These are phyloP conservation scores for Pristionchus fissidentatus DNA, from an alignment of 2,888 invertebrate species.

Conservation along the genomic window DNA sequence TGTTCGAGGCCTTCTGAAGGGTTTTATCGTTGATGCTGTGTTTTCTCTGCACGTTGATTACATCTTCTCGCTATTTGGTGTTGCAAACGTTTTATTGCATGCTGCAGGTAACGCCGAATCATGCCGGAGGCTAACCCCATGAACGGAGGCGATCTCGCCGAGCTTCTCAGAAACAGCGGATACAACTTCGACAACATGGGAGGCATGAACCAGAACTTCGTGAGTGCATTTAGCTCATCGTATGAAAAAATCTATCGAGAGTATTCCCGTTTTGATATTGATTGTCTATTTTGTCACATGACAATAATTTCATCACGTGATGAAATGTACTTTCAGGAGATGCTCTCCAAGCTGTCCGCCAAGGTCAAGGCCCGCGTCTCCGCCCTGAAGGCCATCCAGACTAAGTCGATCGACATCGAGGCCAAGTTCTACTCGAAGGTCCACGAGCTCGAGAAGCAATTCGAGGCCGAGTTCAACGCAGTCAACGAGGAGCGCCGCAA, in stretches of 20 bases:
- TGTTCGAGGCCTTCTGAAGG: constrained; percentile 14
- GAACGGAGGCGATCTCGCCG: constrained; percentile 49
- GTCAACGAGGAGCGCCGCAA: constrained; percentile 82
- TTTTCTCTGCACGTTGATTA: not conserved
- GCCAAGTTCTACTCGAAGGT: constrained; percentile 94
- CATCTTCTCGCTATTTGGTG: not conserved
- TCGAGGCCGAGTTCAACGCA: constrained; percentile 86
- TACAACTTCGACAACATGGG: constrained; percentile 32
- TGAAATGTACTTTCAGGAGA: constrained; percentile 31
- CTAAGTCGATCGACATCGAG: constrained; percentile 80
- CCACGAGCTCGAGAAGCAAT: constrained; percentile 92
- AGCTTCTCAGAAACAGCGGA: constrained; percentile 51
- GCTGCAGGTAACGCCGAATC: constrained; percentile 37
- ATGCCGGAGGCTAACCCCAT: constrained; percentile 26
- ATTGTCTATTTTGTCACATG: not conserved
- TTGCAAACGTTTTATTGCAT: not conserved
- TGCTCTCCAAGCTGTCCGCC: constrained; percentile 46
- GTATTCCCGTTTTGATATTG: no score
- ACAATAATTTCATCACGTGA: not conserved
- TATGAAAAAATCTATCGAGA: no score
- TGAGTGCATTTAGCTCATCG: not conserved
- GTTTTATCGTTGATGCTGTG: not conserved
- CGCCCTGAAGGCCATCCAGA: constrained; percentile 72
- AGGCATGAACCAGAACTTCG: constrained; percentile 16
- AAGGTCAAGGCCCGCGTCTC: constrained; percentile 58